Evolutionary conservation across 2,113 vertebrate genomes (phyloP).

Genomic region (Synodontis membranacea): DNA sequence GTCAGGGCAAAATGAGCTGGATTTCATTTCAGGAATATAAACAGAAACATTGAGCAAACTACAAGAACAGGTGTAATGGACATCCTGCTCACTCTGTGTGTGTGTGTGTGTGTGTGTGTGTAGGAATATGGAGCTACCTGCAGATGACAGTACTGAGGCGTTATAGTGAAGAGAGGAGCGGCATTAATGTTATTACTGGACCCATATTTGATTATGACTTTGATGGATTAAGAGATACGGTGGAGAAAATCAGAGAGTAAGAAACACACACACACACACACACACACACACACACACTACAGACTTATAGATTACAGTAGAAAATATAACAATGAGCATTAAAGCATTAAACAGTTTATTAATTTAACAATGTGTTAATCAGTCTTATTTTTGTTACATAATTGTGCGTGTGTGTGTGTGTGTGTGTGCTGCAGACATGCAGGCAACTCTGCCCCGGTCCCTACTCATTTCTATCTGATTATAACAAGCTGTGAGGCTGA

Average conservation of each 20-base stretch:
- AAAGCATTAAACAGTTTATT: not conserved
- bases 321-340: not conserved
- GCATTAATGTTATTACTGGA: slow-evolving; percentile 82
- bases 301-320: not conserved
- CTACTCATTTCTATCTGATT: slow-evolving; percentile 88
- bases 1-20: not conserved
- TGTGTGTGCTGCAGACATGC: slow-evolving; percentile 70
- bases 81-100: not conserved
- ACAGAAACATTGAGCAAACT: not conserved
- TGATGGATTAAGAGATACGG: slow-evolving; percentile 80
- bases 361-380: too few species aligned
- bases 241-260: slow-evolving; percentile 85
- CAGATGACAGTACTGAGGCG: slow-evolving; percentile 80
- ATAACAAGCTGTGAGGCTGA: slow-evolving; percentile 85
- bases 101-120: slow-evolving; percentile 53
- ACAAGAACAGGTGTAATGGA: not conserved
- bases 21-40: not conserved
- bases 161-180: slow-evolving; percentile 79
- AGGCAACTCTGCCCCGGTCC: slow-evolving; percentile 74
- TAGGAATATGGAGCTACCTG: slow-evolving; percentile 85
- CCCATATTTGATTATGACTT: slow-evolving; percentile 86
- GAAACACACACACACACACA: slow-evolving; percentile 41
- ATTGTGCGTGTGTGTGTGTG: not conserved
- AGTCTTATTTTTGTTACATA: not conserved
- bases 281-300: not conserved